Base-by-base conservation (phyloP, 2,113 vertebrate genomes). In the Illadopsis cleaveri region DNA sequence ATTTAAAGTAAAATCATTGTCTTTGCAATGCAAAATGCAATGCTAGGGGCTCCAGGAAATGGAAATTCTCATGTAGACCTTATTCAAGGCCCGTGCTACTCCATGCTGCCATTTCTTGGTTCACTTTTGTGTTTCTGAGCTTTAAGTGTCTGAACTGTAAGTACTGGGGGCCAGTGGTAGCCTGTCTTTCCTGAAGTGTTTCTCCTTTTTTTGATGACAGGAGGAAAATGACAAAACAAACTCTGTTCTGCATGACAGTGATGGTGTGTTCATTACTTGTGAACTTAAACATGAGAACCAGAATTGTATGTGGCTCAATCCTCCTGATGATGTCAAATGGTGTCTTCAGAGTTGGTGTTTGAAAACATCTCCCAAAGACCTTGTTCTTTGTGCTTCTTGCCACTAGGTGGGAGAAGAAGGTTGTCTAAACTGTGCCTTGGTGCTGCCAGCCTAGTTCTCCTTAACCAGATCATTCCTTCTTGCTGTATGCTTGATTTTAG, bases 341-440 rank as follows among this genome's bases (percentile, higher is more conserved):
- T 95, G 15, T 87, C 80, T 93, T 42, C 0, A 25, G 90, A 91
- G 75, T 11, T 80, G 21, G 6, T 71, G 17, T 76, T 82, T 58
- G 65, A 64, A 95, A 93, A 35, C 30, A 6, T 78, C 61, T 62
- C 69, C 35, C 51, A 24, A 64, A 87, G 61, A 90, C 75, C 83
- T 96, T 93, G 94, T 86, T 95, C 89, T 98, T 98, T 82, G 87
- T 94, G 69, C 89, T 94, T 97, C 66, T 97, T 96, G 93, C 98
- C 98, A 97, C 98, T 98, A 98, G 98, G 97, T 98, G 98, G 98
- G 93, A 97, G 98, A 98, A 98, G 97, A 93, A 97, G 93, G 96
- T 98, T 97, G 96, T 97, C 70, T 95, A 97, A 98, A 91, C 71
- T 85, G 19, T 96, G 38, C 68, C 70, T 87, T 85, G 58, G 64